Conservation (phyloP, 2,797 vertebrate genomes). For the Phoebastria nigripes region DNA sequence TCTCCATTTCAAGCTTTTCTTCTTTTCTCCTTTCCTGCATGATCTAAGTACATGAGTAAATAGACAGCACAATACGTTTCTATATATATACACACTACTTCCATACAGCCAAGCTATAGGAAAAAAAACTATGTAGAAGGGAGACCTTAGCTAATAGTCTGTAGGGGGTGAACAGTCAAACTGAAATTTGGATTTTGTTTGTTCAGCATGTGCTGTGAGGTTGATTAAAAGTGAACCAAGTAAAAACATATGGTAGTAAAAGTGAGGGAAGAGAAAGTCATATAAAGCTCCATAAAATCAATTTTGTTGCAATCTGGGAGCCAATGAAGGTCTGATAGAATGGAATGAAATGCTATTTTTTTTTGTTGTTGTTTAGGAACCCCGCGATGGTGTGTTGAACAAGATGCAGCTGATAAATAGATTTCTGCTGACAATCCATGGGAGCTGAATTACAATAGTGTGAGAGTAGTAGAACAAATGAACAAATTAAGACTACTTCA, state of each 20-base stretch:
- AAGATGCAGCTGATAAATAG: neutral
- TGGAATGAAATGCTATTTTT: neutral
- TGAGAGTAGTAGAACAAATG: neutral
- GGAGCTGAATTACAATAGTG: neutral
- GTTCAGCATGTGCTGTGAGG: neutral
- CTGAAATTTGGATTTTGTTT: constrained; percentile 33
- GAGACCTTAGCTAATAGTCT: neutral
- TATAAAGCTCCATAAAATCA: neutral
- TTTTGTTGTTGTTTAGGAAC: neutral
- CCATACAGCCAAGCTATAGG: neutral
- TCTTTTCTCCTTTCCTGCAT: neutral
- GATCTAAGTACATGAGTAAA: neutral
- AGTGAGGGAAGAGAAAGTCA: neutral
- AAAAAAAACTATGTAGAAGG: neutral
- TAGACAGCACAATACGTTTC: neutral
- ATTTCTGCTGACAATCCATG: neutral
- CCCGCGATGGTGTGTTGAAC: neutral
- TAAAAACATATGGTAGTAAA: constrained; percentile 21
- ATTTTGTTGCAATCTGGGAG: constrained; percentile 24
- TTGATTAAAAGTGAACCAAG: constrained; percentile 23
- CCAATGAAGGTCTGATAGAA: neutral
- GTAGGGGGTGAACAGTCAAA: neutral
- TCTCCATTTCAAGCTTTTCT: neutral
- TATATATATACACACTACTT: neutral
- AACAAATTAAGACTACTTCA: neutral